A percentile compares a stretch with the other conserved stretches of the same genome.
phyloP scores from a whole-genome alignment of 2,797 vertebrate species.

The Hoplostethus atlanticus region DNA sequence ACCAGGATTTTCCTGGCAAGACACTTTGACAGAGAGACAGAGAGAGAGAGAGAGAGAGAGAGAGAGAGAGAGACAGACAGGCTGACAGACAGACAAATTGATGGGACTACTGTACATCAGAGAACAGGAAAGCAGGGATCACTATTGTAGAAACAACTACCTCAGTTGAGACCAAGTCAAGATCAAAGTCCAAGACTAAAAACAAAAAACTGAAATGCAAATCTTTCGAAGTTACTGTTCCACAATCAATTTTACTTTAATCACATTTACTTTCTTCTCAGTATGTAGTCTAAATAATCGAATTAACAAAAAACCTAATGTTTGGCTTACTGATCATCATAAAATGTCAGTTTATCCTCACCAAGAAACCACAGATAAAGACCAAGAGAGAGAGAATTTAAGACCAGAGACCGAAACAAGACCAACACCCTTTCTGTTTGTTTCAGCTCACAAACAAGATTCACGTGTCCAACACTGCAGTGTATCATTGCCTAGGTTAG shows the following conservation, averaged over 20 bases:
- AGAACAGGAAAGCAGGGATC: conserved; percentile 46
- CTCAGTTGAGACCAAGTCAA: conserved; percentile 13
- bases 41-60: background rate
- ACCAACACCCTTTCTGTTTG: conserved; percentile 37
- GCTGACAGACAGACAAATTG: too few species aligned
- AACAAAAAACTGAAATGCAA: background rate
- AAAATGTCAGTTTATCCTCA: conserved; percentile 14
- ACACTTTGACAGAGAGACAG: conserved; percentile 9
- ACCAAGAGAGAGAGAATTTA: background rate
- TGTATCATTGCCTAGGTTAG: conserved; percentile 8
- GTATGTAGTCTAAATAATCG: conserved; percentile 7
- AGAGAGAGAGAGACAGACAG: background rate
- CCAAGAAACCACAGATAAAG: background rate
- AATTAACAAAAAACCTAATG: background rate
- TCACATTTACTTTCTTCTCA: background rate
- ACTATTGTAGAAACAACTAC: conserved; percentile 7
- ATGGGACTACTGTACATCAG: conserved; percentile 36
- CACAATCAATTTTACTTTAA: too few species aligned
- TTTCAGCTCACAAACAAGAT: conserved; percentile 72
- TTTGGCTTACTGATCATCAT: background rate
- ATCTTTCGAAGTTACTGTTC: background rate
- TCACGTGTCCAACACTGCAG: conserved; percentile 69
- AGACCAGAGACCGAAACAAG: background rate
- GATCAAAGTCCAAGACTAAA: background rate
- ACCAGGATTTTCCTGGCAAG: conserved; percentile 68